Evolutionary conservation across 1,140 invertebrate genomes (phyloP), one percentile per base, ranked within the genome.

Genomic region (Telenomus remus): DNA sequence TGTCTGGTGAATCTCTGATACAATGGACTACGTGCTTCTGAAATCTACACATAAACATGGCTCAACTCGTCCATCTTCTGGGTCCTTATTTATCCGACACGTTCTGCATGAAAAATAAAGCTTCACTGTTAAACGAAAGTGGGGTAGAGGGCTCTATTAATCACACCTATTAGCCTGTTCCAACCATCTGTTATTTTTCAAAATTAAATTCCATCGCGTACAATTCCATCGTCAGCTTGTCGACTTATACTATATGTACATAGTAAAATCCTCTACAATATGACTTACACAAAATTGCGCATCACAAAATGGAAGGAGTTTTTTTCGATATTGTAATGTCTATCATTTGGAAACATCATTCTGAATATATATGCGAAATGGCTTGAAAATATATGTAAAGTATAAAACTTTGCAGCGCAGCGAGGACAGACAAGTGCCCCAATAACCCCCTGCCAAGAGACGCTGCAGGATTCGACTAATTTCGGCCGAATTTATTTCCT

Each of bases 81-180:
- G 50, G n/a, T 56, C 59, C 49, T n/a, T 65, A 65, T 47, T 60
- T 37, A 60, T 60, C 33, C 47, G 48, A 42, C 27, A 64, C 48
- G 53, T 66, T 61, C 39, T 48, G 46, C 46, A 66, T 74, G 71
- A 74, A 61, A 74, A 74, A 74, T 74, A 15, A 55, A 46, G 56
- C 50, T 43, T 44, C 51, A 56, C 19, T 35, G 2, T 56, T 53
- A 50, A 54, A 43, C 63, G 56, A 65, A 66, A 56, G 56, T 44
- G 47, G 55, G 59, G 66, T 74, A 74, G 50, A 39, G 27, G 49
- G 56, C 9, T 37, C 49, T 56, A 74, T 74, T 74, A 74, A 74
- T 74, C 71, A 74, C 37, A 66, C 47, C 49, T 74, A 74, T 74
- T 64, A 72, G 15, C 15, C 9, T 19, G 34, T 4, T 13, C 13